Base-by-base conservation (phyloP, 2,888 invertebrate species). In the Pristionchus maxplancki region DNA sequence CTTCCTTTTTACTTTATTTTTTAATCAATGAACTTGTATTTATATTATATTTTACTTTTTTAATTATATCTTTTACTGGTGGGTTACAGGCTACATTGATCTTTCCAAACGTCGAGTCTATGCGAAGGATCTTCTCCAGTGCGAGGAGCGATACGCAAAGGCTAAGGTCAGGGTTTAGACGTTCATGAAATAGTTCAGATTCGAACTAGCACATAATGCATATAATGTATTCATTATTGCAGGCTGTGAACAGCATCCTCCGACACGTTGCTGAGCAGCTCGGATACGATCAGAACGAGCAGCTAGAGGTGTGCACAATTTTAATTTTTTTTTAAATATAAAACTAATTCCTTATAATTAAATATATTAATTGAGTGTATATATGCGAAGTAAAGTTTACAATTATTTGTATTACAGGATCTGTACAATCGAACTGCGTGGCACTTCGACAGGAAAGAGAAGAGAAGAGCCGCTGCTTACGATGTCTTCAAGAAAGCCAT, bases 401-500 rank as follows among this genome's bases (percentile, higher is more conserved):
- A 58, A 24, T 58, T 15, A 20, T 28, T 13, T 34, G 9, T 34
- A 15, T 24, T 71, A 8, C 8, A 87, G 87, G 88, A 88, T 34
- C 83, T 88, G n/a, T 88, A 88, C 88, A 67, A 37, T 94, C 97
- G 97, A 95, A 99, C 99, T 0, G 99, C 99, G 0, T 99, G 99
- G 99, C 96, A 97, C 94, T 99, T 99, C 95, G 99, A 99, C 95
- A 97, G 97, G 94, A 98, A 98, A 95, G 97, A 97, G 95, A 98
- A 98, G 95, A 97, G 97, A 95, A 98, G 98, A 95, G 98, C 98
- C 1, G 97, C 97, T 4, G 97, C 98, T 58, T 99, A 98, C 95
- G 99, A 99, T 95, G 97, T 97, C 93, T 99, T 99, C 95, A 99
- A 99, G 96, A 98, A 98, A 95, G 97, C 98, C 92, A 98, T 99